Evolutionary conservation across 1,140 invertebrate genomes (phyloP), one percentile per base, ranked within the genome.

Genomic region (Holotrichia oblita): DNA sequence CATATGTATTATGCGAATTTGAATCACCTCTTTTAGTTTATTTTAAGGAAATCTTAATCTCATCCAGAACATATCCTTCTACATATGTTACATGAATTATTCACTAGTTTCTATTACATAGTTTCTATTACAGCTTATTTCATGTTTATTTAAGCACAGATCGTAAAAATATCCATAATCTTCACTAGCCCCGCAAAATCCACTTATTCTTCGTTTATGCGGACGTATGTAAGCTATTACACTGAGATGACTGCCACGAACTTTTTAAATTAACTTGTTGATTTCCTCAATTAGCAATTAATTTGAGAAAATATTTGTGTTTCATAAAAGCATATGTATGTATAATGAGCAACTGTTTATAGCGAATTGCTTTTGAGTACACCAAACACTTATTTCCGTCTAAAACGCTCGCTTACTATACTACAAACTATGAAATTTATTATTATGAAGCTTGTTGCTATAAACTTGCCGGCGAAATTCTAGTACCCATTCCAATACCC

Each of bases 241-340:
- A 64, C 3, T 20, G 61, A 20, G 10, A 64, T 10, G 61, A 0
- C 17, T 20, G 17, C 22, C n/a, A 64, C 17, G 1, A 64, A 64
- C 6, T 34, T 6, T 22, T 6, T 34, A 69, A 69, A 22, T 69
- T 69, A 69, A 34, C 61, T 64, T 64, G 61, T 64, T 64, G 61
- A 64, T 27, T 69, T 69, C 22, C 22, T 69, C 20, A 22, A 69
- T 69, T 69, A 22, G 61, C 61, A 22, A 22, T 34, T 27, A 27
- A 69, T 69, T 69, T 69, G 3, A 27, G 3, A 27, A 69, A 17
- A 22, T 69, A 27, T 10, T 69, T 69, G 14, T 22, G 22, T 22
- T 69, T 27, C n/a, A 8, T 48, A 14, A 48, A 48, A 48, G 7
- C n/a, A 34, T 34, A 34, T 34, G 27, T 48, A 20, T 69, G 8